phyloP scores from a whole-genome alignment of 2,113 vertebrate genomes.

The Phasianus colchicus region DNA sequence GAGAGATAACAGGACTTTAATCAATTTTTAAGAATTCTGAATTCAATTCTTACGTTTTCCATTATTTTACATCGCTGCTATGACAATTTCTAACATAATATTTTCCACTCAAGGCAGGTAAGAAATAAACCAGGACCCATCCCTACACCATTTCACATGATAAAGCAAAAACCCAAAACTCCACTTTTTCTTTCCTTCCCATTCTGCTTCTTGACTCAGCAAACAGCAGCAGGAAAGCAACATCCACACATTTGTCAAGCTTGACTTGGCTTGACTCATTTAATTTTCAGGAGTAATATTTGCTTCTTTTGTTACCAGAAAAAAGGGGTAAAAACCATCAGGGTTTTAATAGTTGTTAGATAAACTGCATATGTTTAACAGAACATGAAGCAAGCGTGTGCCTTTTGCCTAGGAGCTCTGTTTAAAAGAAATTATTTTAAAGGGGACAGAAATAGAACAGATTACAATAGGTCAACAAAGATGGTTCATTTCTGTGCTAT shows the following conservation, averaged over 20 bases:
- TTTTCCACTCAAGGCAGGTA: background rate
- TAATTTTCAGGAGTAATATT: background rate
- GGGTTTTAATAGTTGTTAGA: background rate
- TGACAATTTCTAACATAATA: background rate
- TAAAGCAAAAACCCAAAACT: background rate
- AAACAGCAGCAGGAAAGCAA: background rate
- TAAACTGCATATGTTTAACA: background rate
- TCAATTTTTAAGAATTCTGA: background rate
- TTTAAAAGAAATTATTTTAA: background rate
- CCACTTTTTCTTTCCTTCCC: background rate
- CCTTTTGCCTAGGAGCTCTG: background rate
- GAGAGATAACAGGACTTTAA: background rate
- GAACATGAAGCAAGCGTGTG: background rate
- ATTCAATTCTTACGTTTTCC: background rate
- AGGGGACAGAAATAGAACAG: background rate
- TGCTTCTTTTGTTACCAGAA: background rate
- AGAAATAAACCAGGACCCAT: background rate
- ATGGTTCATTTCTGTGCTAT: background rate
- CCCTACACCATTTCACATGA: background rate
- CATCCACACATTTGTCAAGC: background rate
- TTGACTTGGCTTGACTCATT: background rate
- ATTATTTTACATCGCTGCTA: background rate
- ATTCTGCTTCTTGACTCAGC: background rate
- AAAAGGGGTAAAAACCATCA: background rate
- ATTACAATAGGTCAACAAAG: background rate